phyloP scores from a whole-genome alignment of 2,797 vertebrate species.

The Calcarius lapponicus region DNA sequence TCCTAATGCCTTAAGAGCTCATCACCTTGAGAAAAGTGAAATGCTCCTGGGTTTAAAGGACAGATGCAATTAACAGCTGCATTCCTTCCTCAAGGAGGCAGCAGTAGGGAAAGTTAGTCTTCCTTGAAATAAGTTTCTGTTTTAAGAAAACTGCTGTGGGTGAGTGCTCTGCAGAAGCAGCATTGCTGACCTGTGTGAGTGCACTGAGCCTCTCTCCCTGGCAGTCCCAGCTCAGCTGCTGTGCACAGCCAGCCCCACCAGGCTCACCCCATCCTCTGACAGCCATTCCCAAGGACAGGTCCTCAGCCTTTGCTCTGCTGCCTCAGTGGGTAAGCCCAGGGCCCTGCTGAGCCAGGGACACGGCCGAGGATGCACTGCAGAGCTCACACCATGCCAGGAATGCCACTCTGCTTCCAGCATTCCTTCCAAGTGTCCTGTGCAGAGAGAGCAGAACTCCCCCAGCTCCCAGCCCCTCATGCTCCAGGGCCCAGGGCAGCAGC shows the following conservation, averaged over 20 bases:
- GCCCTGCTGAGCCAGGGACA: neutral
- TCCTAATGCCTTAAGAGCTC: neutral
- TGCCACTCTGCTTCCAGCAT: neutral
- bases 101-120: neutral
- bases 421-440: neutral
- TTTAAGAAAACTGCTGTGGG: neutral
- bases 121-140: neutral
- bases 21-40: neutral
- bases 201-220: neutral
- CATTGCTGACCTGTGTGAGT: neutral
- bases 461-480: neutral
- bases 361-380: neutral
- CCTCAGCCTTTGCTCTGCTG: neutral
- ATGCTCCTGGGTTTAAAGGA: neutral
- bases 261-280: neutral
- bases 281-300: neutral
- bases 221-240: neutral
- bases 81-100: conserved; percentile 34
- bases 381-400: neutral
- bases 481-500: neutral
- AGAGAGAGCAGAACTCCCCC: neutral
- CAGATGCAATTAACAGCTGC: neutral
- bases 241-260: neutral
- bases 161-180: neutral
- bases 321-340: neutral